Evolutionary conservation across 2,888 invertebrate species (phyloP), one percentile per base, ranked within the genome.

Genomic region (Harpalus rufipes): DNA sequence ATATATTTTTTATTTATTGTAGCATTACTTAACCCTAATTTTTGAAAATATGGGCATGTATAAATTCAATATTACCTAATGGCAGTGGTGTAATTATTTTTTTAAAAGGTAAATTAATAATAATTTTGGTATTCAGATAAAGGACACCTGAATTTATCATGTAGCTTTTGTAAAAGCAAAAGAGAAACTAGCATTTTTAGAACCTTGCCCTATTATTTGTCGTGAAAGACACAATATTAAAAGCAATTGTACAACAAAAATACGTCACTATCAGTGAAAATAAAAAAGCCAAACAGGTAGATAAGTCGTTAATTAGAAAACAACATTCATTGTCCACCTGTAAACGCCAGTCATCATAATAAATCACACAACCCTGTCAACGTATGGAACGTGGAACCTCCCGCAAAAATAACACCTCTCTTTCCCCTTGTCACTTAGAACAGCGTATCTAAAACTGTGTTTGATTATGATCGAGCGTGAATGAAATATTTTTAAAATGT

Each of bases 311-410:
- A 78, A 78, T 78, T 78, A 78, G 39, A 58, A 78, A 78, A 58
- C 78, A 78, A 78, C 78, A 14, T 74, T 74, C 51, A 74, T 78
- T 58, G 58, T 58, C 12, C 78, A 78, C 78, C 58, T 58, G 78
- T 78, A 58, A 76, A 44, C 58, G 78, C 78, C 58, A 78, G 78
- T 78, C 78, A 78, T 78, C 78, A 78, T 78, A 78, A 78, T 78
- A 78, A 78, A 78, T 78, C 78, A 78, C 78, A 58, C 41, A 51
- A 58, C 74, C 74, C 44, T 78, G 56, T 58, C 78, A 56, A 58
- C 78, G 16, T 18, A 21, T 56, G 32, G 44, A 76, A 18, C 58
- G 58, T 78, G 7, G 56, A 51, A 8, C 78, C n/a, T 12, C 51
- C 14, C 32, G 78, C 78, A 78, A 78, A 78, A 78, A 39, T 78